These are phyloP conservation scores for Pelvicachromis taeniatus DNA, from an alignment of 2,113 vertebrate genomes.

Conservation along the genomic window DNA sequence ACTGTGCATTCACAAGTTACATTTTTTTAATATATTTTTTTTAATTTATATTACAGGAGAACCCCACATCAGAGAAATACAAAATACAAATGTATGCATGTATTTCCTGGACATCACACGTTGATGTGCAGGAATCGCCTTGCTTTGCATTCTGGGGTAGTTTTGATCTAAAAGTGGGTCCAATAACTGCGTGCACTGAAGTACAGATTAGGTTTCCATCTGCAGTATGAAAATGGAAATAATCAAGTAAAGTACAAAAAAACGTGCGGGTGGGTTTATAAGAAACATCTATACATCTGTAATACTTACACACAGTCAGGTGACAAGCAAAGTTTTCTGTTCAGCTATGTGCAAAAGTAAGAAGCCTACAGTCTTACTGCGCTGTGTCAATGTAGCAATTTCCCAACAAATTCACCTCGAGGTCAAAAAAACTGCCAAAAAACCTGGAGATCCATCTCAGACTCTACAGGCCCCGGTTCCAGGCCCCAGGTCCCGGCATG, in stretches of 20 bases:
- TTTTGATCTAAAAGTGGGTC: not conserved
- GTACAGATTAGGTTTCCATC: not conserved
- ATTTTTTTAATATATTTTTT: not conserved
- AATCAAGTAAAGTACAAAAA: not conserved
- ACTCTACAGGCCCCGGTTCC: not conserved
- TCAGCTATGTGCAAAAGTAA: not conserved
- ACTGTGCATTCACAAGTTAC: not conserved
- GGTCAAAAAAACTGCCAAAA: not conserved
- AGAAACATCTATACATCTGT: not conserved
- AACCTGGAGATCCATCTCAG: not conserved
- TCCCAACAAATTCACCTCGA: not conserved
- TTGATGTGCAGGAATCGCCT: fast-evolving
- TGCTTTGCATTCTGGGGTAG: not conserved
- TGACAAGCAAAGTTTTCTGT: fast-evolving
- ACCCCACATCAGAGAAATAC: not conserved
- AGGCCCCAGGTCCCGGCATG: too few species aligned
- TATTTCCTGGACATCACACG: not conserved
- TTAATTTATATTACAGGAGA: not conserved
- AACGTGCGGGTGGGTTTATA: fast-evolving
- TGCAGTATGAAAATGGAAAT: not conserved
- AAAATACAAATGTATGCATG: not conserved
- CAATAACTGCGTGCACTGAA: not conserved
- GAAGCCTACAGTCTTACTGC: not conserved
- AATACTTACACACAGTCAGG: not conserved
- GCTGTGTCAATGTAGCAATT: not conserved